Percentiles rank a stretch among this genome's conserved stretches.
Conservation (phyloP, 1,140 invertebrate genomes). For the Psix sp. region DNA sequence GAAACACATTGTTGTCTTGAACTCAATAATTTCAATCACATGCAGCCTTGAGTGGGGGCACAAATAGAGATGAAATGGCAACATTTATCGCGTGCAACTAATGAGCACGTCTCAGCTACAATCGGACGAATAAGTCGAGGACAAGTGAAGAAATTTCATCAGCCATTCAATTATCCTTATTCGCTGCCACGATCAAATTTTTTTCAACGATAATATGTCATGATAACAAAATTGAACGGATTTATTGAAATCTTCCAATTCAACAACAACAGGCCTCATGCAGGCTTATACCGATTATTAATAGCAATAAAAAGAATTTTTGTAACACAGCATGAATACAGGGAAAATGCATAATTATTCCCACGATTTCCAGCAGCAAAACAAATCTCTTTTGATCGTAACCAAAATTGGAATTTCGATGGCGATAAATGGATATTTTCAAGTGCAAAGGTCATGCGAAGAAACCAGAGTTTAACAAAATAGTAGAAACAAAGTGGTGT, state of each 20-base stretch:
- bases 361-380: no score
- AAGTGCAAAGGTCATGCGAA: conserved; percentile 46
- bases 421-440: no score
- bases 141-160: conserved; percentile 51
- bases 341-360: no score
- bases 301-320: no score
- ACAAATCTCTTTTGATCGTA: no score
- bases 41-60: no score
- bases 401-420: no score
- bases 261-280: no score
- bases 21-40: no score
- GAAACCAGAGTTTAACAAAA: conserved; percentile 34
- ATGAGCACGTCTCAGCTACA: conserved; percentile 40
- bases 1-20: no score
- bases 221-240: conserved; percentile 31
- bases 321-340: no score
- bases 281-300: no score
- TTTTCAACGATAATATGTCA: conserved; percentile 24
- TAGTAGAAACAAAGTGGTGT: conserved; percentile 39
- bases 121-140: conserved; percentile 28
- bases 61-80: conserved; percentile 12
- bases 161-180: conserved; percentile 51
- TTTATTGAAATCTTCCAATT: conserved; percentile 37
- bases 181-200: conserved; percentile 20
- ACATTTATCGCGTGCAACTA: conserved; percentile 50